Evolutionary conservation across 1,140 invertebrate species (phyloP).

Genomic region (Pygmarrhopalites habei): DNA sequence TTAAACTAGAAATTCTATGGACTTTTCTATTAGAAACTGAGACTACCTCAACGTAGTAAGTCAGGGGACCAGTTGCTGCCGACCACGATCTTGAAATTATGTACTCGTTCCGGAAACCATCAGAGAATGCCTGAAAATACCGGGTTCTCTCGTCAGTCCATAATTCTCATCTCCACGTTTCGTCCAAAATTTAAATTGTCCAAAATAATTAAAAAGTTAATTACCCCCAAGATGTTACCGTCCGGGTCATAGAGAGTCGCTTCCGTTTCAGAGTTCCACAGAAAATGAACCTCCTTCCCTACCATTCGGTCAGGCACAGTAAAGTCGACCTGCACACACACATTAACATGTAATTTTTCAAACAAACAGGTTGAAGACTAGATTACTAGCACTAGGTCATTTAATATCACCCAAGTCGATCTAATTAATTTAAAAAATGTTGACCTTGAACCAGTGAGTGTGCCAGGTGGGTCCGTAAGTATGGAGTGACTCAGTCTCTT

Average conservation of each 20-base stretch:
- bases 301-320: slow-evolving; percentile 41
- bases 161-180: background rate
- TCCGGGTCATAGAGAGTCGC: slow-evolving; percentile 41
- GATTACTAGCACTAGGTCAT: background rate
- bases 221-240: slow-evolving; percentile 42
- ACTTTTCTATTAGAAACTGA: no score
- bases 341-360: background rate
- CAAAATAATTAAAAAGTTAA: background rate
- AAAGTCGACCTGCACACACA: slow-evolving; percentile 37
- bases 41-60: slow-evolving; percentile 12
- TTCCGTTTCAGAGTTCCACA: slow-evolving; percentile 42
- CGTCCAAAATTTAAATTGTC: background rate
- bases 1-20: no score
- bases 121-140: slow-evolving; percentile 17
- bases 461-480: slow-evolving; percentile 51
- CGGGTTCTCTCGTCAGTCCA: background rate
- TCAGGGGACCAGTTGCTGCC: slow-evolving; percentile 2
- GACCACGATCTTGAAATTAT: background rate
- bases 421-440: background rate
- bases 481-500: slow-evolving; percentile 43
- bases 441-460: slow-evolving; percentile 50
- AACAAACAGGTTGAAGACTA: background rate
- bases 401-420: no score
- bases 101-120: slow-evolving; percentile 35
- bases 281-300: slow-evolving; percentile 44